Conservation (phyloP, 2,797 vertebrate species). For the Harpagifer antarcticus region DNA sequence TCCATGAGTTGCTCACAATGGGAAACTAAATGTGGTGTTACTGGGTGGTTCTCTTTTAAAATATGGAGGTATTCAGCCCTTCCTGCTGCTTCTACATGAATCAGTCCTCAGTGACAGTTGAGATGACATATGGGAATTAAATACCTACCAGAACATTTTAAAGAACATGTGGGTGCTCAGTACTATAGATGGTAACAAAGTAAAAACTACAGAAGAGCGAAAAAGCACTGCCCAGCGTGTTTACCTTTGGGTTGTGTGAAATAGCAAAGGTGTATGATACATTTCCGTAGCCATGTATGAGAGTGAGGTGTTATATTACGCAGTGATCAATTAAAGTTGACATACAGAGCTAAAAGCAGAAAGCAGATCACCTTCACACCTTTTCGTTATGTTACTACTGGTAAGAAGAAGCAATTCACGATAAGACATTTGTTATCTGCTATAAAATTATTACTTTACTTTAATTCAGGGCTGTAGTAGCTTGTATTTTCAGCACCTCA, state of each 20-base stretch:
- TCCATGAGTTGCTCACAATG: constrained; percentile 28
- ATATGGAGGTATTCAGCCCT: constrained; percentile 17
- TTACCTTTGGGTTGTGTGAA: constrained; percentile 12
- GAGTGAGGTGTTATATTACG: background rate
- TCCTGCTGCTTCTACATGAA: constrained; percentile 14
- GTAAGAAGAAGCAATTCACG: background rate
- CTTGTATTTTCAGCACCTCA: background rate
- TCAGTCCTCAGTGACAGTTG: constrained; percentile 2
- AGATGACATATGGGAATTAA: constrained; percentile 12
- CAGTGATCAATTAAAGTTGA: background rate
- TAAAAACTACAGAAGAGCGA: background rate
- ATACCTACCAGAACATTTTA: constrained; percentile 23
- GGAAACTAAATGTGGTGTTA: constrained; percentile 25
- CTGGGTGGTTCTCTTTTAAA: constrained; percentile 42
- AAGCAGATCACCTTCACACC: background rate
- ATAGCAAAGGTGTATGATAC: background rate
- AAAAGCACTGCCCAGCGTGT: background rate
- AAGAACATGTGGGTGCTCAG: background rate
- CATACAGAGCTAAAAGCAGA: background rate
- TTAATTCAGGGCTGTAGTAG: background rate
- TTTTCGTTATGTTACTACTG: background rate
- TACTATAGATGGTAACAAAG: constrained; percentile 40
- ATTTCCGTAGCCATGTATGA: constrained; percentile 3
- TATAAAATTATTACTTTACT: background rate
- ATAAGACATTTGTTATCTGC: background rate